Evolutionary conservation across 2,113 vertebrate genomes (phyloP).

Genomic region (Amphiprion ocellaris): DNA sequence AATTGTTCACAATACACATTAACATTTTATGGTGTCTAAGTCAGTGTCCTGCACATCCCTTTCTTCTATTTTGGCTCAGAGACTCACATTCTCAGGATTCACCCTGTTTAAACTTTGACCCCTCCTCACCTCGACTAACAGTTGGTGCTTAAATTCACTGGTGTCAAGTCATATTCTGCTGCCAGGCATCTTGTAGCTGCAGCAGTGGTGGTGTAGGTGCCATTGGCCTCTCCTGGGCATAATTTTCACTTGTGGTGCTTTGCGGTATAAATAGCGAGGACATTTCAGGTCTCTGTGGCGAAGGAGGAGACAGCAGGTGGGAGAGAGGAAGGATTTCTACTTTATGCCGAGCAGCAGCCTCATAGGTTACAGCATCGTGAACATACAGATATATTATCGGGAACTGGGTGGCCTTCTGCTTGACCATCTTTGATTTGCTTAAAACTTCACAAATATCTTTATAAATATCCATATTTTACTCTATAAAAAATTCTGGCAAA

Average conservation of each 20-base stretch:
- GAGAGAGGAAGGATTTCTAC: conserved; percentile 13
- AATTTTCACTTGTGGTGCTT: background rate
- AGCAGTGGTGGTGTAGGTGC: background rate
- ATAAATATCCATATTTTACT: too few species aligned
- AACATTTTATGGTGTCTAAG: too few species aligned
- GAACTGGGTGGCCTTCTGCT: too few species aligned
- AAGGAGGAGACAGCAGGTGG: conserved; percentile 5
- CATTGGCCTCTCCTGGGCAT: background rate
- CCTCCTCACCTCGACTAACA: background rate
- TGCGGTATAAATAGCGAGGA: conserved; percentile 19
- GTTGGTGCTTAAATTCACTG: background rate
- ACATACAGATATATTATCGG: background rate
- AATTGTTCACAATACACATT: too few species aligned
- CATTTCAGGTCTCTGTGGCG: conserved; percentile 1
- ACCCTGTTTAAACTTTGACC: conserved; percentile 15
- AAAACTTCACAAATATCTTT: too few species aligned
- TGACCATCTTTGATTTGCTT: too few species aligned
- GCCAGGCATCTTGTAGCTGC: background rate
- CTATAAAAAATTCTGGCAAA: too few species aligned
- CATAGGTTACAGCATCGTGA: background rate
- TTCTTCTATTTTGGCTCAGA: conserved; percentile 11
- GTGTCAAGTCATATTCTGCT: background rate
- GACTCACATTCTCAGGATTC: background rate
- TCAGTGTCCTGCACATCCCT: too few species aligned
- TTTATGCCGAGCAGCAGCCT: background rate